Base-by-base conservation (phyloP, 2,113 vertebrate species). In the Psittacara wagleri region DNA sequence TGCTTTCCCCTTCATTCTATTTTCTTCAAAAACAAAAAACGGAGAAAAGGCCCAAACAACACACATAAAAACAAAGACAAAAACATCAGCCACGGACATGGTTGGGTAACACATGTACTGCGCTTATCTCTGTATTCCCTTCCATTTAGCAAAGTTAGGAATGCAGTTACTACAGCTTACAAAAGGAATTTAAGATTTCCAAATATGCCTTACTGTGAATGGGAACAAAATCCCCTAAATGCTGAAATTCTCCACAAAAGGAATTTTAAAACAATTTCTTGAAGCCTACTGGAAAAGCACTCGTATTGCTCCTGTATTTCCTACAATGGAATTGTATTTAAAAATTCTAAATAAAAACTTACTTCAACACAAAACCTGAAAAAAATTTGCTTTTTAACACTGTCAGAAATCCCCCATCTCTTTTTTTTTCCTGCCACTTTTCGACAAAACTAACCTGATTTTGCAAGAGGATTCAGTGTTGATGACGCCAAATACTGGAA, bases 401-500 rank as follows among this genome's bases (percentile, higher is more conserved):
- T 27, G 22, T 24, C 29, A 77, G 61, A 75, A 89, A 79, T n/a
- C 8, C 11, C 29, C 10, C 6, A 12, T n/a, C n/a, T 68, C 12
- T 79, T 68, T 61, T 61, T 61, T 88, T 75, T 84, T 16, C 79
- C 79, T 49, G 37, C 54, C 37, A 19, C 23, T 39, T 90, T 77
- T 92, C 37, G 17, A 78, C 19, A 91, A 73, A 72, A 68, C 5
- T 27, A 69, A 66, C 35, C 57, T 57, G 69, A 57, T 75, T 92
- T 92, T 64, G 16, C 48, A 61, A 28, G 52, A 85, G 17, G 14
- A 79, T 96, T 86, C 81, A 78, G 57, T 2, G 28, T 37, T 72
- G 57, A 81, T 95, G 88, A 90, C 0, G 11, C 37, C 86, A 95
- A 76, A 92, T 92, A 96, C 64, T 86, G 94, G 95, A 96, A 96